phyloP scores from a whole-genome alignment of 2,888 invertebrate species.

The Tineola bisselliella region DNA sequence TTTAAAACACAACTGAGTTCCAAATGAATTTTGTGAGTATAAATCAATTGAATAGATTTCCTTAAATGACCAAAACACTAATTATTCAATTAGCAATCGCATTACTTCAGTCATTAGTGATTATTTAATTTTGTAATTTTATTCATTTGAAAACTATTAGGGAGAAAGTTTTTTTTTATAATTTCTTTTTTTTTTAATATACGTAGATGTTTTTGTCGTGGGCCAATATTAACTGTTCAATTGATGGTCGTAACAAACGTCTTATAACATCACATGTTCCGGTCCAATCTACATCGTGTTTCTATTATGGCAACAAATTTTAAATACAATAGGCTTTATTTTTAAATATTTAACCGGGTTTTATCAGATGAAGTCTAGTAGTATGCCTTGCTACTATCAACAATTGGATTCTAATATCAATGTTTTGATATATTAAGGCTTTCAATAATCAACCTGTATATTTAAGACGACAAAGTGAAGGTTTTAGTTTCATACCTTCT shows the following conservation, averaged over 20 bases:
- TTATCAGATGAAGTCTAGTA: no score
- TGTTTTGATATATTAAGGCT: no score
- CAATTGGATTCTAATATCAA: no score
- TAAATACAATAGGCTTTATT: no score
- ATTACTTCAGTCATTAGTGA: no score
- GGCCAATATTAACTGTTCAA: background rate
- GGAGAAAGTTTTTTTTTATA: no score
- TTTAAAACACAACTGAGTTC: background rate
- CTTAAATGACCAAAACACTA: background rate
- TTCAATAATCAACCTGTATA: conserved; percentile 32
- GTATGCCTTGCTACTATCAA: no score
- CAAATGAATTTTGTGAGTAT: background rate
- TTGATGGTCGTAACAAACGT: conserved; percentile 24
- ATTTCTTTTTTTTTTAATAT: no score
- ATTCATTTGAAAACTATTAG: no score
- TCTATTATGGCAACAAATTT: no score
- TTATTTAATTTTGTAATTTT: no score
- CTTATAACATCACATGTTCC: conserved; percentile 42
- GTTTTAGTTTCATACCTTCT: background rate
- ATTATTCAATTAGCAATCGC: background rate
- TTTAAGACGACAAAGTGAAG: background rate
- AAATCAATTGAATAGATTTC: background rate
- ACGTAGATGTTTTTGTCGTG: background rate
- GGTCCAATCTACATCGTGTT: conserved; percentile 32
- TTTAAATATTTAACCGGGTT: no score